Base-by-base conservation (phyloP, 2,888 invertebrate species). In the Agrochola circellaris region DNA sequence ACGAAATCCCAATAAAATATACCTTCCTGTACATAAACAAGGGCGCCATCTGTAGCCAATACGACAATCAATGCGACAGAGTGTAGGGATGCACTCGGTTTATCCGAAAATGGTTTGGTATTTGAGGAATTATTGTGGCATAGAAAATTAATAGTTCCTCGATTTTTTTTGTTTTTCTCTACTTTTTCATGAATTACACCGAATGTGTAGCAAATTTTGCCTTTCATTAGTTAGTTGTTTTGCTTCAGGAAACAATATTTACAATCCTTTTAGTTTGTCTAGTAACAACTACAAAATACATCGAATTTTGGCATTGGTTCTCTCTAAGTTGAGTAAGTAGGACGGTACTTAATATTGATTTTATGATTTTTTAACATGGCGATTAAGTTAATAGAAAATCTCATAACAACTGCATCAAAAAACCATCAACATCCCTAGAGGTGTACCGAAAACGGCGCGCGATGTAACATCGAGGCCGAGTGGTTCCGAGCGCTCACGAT, bases 1-100 rank as follows among this genome's bases (percentile, higher is more conserved):
- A 94, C 94, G 95, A 94, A 91, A 89, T 90, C 79, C 91, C 92
- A 94, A 95, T 95, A 94, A 94, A 93, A 93, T 91, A 93, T 92
- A 92, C 91, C 91, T 90, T 90, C 90, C 88, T 88, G 87, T 87
- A 92, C 91, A 92, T 92, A 92, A 94, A 94, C 93, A 91, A 93
- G 93, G 87, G 90, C 93, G 90, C 91, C 91, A 91, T 87, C 89
- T 89, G 90, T 88, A 83, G 89, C 90, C 83, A 83, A 90, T 91
- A 90, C 89, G 81, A 87, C 86, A 85, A 90, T 90, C 92, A 90
- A 90, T 90, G 87, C 88, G 84, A 91, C 89, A 89, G 84, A 26
- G 68, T 42, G 56, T 86, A 89, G 85, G 82, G 82, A 88, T 88
- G 91, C 79, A 79, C 73, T 73, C 62, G 66, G 70, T 69, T 58